phyloP scores from a whole-genome alignment of 2,797 vertebrate species.

The Eurystomus glaucurus region DNA sequence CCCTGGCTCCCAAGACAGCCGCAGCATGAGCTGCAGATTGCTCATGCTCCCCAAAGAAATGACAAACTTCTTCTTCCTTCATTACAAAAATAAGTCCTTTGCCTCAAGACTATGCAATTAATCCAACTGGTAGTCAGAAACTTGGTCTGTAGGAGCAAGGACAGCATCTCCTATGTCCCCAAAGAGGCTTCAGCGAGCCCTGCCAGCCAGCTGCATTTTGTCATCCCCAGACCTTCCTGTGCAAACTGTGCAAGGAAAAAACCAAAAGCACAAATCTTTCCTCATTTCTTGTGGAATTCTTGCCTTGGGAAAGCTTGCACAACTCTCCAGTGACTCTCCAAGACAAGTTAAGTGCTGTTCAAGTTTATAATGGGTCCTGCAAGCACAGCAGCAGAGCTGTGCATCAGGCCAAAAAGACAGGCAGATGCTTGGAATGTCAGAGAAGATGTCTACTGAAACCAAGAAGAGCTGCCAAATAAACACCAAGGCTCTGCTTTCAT shows the following conservation, averaged over 20 bases:
- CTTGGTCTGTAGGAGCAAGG: neutral
- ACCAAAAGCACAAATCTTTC: neutral
- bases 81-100: neutral
- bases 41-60: fast-evolving
- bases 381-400: neutral
- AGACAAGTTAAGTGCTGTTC: neutral
- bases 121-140: neutral
- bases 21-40: neutral
- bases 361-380: neutral
- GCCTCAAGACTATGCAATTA: neutral
- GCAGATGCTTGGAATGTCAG: neutral
- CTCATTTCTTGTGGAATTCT: neutral
- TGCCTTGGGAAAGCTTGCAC: neutral
- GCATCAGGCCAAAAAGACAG: neutral
- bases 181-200: neutral
- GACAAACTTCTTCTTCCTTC: neutral
- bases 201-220: neutral
- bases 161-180: neutral
- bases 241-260: fast-evolving
- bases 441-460: neutral
- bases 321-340: neutral
- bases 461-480: conserved; percentile 25
- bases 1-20: neutral
- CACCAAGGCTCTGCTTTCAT: neutral
- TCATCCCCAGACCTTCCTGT: neutral